Base-by-base conservation (phyloP, 2,888 invertebrate genomes). In the Hypsopygia costalis region DNA sequence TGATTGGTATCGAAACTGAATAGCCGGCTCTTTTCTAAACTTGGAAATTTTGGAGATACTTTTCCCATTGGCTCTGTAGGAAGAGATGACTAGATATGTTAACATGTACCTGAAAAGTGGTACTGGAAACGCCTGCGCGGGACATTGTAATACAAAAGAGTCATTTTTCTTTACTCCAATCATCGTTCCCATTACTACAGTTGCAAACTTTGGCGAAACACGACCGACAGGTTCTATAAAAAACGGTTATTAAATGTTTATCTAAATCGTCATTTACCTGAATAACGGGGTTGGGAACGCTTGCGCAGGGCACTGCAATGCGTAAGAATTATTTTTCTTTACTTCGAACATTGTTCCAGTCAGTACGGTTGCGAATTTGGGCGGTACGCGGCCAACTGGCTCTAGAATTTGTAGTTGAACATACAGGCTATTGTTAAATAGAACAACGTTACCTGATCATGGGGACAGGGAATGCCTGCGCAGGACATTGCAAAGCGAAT, bases 401-500 rank as follows among this genome's bases (percentile, higher is more conserved):
- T 80, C 80, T 80, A 78, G 53, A 75, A 75, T 32, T 10, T 32
- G 31, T 38, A 37, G 6, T 30, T 30, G 31, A 44, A 39, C 44
- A 58, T 51, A 55, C 55, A 53, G 58, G 54, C 49, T 51, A 58
- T 54, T 57, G 57, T 51, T 62, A 55, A 55, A 59, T 52, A 49
- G 42, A 51, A 56, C 42, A 55, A 56, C 47, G 56, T 77, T 82
- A 88, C 86, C 87, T 87, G 86, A 86, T 86, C 50, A 76, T 55
- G 53, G 87, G 86, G 69, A 83, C 85, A 65, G 85, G 83, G 69
- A 76, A 85, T 56, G 93, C 94, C 86, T 95, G 94, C 42, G 93
- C 93, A 35, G 93, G 93, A 69, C 94, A 95, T 57, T 92, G 88
- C 49, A 95, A 89, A 38, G 92, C 90, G 53, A 92, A 82, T 54